Conservation (phyloP, 2,888 invertebrate species). For the Balanococcus diminutus region DNA sequence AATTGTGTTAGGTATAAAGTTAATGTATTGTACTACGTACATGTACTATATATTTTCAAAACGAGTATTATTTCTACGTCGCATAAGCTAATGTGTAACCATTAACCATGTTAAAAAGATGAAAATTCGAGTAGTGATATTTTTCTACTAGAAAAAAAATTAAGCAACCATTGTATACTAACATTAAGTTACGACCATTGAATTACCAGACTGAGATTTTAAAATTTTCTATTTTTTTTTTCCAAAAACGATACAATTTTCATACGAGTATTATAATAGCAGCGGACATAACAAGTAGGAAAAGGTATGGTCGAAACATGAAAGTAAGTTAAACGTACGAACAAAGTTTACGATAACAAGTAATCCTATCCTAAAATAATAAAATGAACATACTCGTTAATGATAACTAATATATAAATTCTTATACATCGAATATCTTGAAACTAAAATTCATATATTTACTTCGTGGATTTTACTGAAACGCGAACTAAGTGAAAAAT, state of each 20-base stretch:
- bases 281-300: not conserved
- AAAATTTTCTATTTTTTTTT: not conserved
- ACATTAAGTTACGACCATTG: too few relatives aligned
- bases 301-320: not conserved
- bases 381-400: not conserved
- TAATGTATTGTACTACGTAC: too few relatives aligned
- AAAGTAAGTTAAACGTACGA: not conserved
- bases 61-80: too few relatives aligned
- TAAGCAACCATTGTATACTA: not conserved
- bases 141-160: not conserved
- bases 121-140: not conserved
- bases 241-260: not conserved
- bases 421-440: not conserved
- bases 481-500: not conserved
- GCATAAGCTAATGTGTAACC: too few relatives aligned
- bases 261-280: not conserved
- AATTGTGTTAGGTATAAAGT: too few relatives aligned
- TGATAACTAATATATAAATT: not conserved
- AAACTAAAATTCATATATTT: not conserved
- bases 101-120: too few relatives aligned
- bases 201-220: too few relatives aligned
- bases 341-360: not conserved
- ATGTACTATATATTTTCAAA: too few relatives aligned
- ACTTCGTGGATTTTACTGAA: constrained; percentile 22
- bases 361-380: not conserved